These are phyloP conservation scores for Leptodactylus fallax DNA, from an alignment of 2,797 vertebrate genomes.

Conservation along the genomic window DNA sequence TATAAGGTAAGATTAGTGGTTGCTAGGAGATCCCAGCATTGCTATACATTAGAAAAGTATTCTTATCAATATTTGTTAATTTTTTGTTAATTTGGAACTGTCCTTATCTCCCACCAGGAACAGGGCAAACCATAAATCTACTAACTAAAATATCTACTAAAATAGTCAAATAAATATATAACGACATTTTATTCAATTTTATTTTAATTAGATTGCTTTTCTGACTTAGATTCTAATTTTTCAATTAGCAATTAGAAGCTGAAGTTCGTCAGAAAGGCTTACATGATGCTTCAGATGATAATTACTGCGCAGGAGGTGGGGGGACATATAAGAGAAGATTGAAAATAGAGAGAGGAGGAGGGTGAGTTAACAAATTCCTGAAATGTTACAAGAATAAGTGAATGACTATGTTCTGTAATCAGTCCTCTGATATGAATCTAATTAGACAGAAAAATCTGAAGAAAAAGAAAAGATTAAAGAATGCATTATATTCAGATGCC, in stretches of 20 bases:
- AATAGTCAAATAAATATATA: conserved; percentile 74
- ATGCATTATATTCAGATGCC: conserved; percentile 69
- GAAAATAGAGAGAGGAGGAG: conserved; percentile 34
- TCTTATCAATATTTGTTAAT: no score
- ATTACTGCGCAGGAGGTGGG: conserved; percentile 81
- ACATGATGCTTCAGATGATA: conserved; percentile 87
- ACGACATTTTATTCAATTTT: conserved; percentile 90
- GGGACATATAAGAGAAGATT: conserved; percentile 78
- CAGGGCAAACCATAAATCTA: no score
- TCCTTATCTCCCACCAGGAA: no score
- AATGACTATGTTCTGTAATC: conserved; percentile 81
- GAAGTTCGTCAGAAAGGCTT: conserved; percentile 81
- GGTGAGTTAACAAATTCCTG: conserved; percentile 77
- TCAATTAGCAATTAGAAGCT: conserved; percentile 97
- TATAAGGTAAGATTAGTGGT: no score
- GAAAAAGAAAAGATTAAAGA: conserved; percentile 71
- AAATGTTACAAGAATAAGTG: conserved; percentile 84
- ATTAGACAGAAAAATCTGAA: conserved; percentile 80
- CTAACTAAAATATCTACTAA: conserved; percentile 8
- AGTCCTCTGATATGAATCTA: conserved; percentile 81
- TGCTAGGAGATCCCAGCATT: no score
- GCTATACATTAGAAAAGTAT: no score
- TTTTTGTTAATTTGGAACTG: no score
- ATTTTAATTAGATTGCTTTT: conserved; percentile 95
- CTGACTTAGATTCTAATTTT: conserved; percentile 97